Conservation (phyloP, 1,140 invertebrate species). For the Cotesia vestalis region DNA sequence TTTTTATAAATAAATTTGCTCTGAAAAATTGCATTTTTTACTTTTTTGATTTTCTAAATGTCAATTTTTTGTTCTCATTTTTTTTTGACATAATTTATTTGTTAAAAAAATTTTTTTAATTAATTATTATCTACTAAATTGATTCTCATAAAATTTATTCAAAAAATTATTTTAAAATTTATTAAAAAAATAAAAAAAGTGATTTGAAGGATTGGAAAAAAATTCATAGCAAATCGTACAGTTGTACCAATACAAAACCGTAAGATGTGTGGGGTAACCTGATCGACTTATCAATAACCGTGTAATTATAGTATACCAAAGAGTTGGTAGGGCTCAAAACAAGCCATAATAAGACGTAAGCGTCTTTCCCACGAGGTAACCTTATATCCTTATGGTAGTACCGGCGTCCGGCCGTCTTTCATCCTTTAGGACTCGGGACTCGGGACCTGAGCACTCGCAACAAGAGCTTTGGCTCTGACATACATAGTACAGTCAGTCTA, state of each 20-base stretch:
- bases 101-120: no score
- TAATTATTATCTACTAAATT: no score
- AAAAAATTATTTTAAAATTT: neutral
- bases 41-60: no score
- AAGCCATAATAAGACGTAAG: slow-evolving; percentile 66
- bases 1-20: no score
- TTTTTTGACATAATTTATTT: no score
- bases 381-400: slow-evolving; percentile 62
- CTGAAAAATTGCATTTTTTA: no score
- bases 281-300: slow-evolving; percentile 68
- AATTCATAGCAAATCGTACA: slow-evolving; percentile 10
- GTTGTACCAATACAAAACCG: neutral
- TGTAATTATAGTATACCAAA: slow-evolving; percentile 65
- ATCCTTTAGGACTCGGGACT: slow-evolving; percentile 18
- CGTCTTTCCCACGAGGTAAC: slow-evolving; percentile 66
- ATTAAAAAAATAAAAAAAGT: slow-evolving; percentile 7
- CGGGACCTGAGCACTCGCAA: neutral
- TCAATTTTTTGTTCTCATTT: no score
- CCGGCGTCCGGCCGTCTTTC: slow-evolving; percentile 48
- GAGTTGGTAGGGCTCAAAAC: slow-evolving; percentile 66
- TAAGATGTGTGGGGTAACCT: slow-evolving; percentile 52
- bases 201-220: slow-evolving; percentile 15
- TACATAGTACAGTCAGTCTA: neutral
- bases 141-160: no score
- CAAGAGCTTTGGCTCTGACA: neutral